Base-by-base conservation (phyloP, 1,140 invertebrate species). In the Marisa cornuarietis region DNA sequence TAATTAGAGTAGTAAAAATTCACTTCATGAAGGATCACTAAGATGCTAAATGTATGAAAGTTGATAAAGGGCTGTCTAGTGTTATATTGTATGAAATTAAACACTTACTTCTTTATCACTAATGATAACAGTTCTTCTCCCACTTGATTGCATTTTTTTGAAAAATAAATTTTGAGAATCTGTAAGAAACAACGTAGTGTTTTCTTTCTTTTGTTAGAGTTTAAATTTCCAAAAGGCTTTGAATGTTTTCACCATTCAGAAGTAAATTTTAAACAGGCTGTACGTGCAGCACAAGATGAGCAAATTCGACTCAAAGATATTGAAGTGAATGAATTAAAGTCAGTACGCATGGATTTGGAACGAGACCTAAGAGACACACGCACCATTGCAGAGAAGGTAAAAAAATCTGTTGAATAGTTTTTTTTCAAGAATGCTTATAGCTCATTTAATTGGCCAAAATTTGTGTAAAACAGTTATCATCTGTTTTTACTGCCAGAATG, bases 221-320 rank as follows among this genome's bases (percentile, higher is more conserved):
- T 11, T 68, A 31, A 68, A 22, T 58, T 58, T 79, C 18, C 74
- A 42, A 69, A 52, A 26, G 11, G 24, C 49, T 52, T 54, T 54
- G 61, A 20, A 49, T 65, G 9, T 72, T n/a, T 42, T 26, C 58
- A 49, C 22, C 68, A 54, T 75, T 69, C 10, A 16, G 58, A 76
- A 71, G n/a, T 71, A 75, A 65, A 26, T 58, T 83, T 26, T 82
- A 81, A 68, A 61, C 82, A 90, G 89, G 87, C 86, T 66, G 86
- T 89, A 26, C 71, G 88, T 71, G 89, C 90, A 71, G 87, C 88
- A 18, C 89, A 90, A 65, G 90, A 90, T 85, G 90, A 90, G 80
- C 87, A 90, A 75, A 79, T 90, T 9, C 74, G 88, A 76, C 81
- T 90, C 66, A 90, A 88, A 76, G 89, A 90, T 76, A 86, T 89